Conservation (phyloP, 2,888 invertebrate genomes). For the Drosophila buzzatii region DNA sequence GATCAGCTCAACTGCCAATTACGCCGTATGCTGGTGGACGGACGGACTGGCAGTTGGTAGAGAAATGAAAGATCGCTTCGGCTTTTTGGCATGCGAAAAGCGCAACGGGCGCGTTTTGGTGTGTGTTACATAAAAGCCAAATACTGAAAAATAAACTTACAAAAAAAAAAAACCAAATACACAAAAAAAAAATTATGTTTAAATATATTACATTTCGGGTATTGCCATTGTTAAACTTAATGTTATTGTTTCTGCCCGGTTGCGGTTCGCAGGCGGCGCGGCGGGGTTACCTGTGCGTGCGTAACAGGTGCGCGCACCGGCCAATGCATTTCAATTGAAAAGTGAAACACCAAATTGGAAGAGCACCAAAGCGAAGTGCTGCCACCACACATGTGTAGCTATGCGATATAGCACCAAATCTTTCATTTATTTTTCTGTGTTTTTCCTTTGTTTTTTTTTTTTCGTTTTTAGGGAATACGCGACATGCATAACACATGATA, state of each 20-base stretch:
- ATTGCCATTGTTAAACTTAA: conserved; percentile 52
- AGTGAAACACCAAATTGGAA: conserved; percentile 48
- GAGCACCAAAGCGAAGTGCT: conserved; percentile 23
- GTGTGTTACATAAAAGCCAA: conserved; percentile 43
- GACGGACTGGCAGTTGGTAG: background rate
- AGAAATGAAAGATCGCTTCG: conserved; percentile 38
- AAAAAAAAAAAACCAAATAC: background rate
- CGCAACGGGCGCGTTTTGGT: conserved; percentile 32
- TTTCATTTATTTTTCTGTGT: background rate
- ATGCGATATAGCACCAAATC: background rate
- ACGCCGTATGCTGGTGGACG: conserved; percentile 10
- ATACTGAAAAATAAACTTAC: conserved; percentile 23
- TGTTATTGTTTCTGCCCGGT: conserved; percentile 51
- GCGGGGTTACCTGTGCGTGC: conserved; percentile 38
- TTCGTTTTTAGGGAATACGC: conserved; percentile 23
- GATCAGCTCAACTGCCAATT: conserved; percentile 39
- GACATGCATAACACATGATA: conserved; percentile 40
- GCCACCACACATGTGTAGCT: conserved; percentile 4
- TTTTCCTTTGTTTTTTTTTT: background rate
- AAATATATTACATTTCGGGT: conserved; percentile 48
- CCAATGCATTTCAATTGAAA: conserved; percentile 74
- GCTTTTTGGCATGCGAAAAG: conserved; percentile 53
- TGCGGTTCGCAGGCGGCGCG: conserved; percentile 25
- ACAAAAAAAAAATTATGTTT: conserved; percentile 25
- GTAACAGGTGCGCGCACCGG: conserved; percentile 68